Percentiles rank a stretch among this genome's conserved stretches.
These are phyloP conservation scores for Tachycineta bicolor DNA, from an alignment of 2,113 vertebrate species.

Conservation along the genomic window DNA sequence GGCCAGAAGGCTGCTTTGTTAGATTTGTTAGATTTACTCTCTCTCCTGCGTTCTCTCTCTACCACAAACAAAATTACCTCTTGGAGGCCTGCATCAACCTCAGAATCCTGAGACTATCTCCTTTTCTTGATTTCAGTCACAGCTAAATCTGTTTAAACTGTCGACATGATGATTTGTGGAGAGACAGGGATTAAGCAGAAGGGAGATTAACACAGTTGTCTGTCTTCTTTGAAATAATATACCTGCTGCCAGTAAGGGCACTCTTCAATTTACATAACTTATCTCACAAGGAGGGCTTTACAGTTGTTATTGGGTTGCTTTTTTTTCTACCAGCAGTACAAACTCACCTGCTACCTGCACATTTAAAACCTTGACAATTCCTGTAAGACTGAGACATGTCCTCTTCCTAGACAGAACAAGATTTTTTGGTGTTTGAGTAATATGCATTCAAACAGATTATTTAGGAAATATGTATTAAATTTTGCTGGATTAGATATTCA, in stretches of 20 bases:
- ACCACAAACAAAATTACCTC: constrained; percentile 87
- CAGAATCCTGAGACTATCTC: constrained; percentile 73
- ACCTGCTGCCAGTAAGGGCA: constrained; percentile 74
- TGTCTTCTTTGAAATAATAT: constrained; percentile 75
- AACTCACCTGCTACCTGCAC: constrained; percentile 21
- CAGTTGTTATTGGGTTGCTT: constrained; percentile 42
- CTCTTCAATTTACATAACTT: constrained; percentile 76
- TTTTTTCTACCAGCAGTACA: constrained; percentile 52
- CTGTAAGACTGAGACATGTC: background rate
- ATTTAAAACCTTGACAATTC: constrained; percentile 13
- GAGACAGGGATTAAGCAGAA: constrained; percentile 74
- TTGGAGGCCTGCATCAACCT: constrained; percentile 64
- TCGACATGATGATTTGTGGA: constrained; percentile 72
- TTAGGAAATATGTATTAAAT: constrained; percentile 6
- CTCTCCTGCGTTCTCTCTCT: constrained; percentile 44
- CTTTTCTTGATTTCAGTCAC: constrained; percentile 78
- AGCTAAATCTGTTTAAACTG: constrained; percentile 80
- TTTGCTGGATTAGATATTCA: background rate
- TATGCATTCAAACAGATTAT: background rate
- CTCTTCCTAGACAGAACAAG: background rate
- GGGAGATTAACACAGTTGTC: constrained; percentile 79
- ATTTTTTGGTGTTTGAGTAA: background rate
- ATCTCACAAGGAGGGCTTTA: constrained; percentile 58
- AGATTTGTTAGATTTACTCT: constrained; percentile 85
- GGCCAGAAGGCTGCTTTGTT: constrained; percentile 80